These are phyloP conservation scores for Palythoa grandiflora DNA, from an alignment of 92 coral and sea anemone species.

Conservation along the genomic window DNA sequence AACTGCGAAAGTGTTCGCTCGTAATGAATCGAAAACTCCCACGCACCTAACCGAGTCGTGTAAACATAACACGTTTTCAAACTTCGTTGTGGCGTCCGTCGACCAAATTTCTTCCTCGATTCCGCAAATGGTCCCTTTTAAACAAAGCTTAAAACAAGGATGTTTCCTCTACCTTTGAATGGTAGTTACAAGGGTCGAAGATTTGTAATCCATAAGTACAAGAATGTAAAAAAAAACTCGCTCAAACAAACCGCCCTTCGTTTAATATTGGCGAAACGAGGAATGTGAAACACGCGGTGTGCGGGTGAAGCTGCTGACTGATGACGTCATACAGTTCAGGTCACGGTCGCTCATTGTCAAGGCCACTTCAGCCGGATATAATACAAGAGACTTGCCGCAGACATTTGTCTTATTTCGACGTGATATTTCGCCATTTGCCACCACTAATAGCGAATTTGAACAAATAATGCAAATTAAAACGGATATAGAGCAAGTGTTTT, in stretches of 20 bases:
- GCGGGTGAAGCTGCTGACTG: slow-evolving; percentile 43
- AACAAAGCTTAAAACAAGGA: not conserved
- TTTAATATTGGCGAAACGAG: not conserved
- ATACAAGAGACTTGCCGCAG: not conserved
- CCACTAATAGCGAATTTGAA: not conserved
- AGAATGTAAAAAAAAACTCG: slow-evolving; percentile 29
- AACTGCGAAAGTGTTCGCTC: not conserved
- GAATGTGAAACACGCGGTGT: slow-evolving; percentile 60
- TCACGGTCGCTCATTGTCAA: slow-evolving; percentile 42
- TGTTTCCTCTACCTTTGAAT: not conserved
- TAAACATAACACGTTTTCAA: not conserved
- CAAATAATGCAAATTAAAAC: slow-evolving; percentile 3
- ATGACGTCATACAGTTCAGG: slow-evolving; percentile 38
- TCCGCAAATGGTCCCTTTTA: not conserved
- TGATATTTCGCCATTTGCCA: not conserved
- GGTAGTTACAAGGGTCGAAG: not conserved
- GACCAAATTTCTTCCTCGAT: not conserved
- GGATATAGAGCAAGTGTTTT: not conserved
- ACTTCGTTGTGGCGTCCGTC: too few relatives aligned
- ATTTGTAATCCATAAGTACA: not conserved
- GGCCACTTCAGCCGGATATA: slow-evolving; percentile 13
- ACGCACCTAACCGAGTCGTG: slow-evolving; percentile 9
- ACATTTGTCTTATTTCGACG: not conserved
- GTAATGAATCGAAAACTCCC: slow-evolving; percentile 25
- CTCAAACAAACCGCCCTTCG: slow-evolving; percentile 43